Conservation (phyloP, 2,797 vertebrate species). For the Mallotus villosus region DNA sequence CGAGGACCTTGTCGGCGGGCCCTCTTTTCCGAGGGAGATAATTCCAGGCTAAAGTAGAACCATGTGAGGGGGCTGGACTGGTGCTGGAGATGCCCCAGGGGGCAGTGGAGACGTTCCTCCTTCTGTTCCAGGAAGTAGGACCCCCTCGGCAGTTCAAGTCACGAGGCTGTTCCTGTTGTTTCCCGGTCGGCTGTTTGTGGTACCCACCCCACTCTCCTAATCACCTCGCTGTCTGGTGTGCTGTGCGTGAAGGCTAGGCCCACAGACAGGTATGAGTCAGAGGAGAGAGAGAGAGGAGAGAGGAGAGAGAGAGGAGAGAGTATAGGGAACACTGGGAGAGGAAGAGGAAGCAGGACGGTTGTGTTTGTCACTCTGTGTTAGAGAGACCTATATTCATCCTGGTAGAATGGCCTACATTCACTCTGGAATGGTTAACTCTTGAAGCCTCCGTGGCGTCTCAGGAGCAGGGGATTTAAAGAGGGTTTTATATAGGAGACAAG, state of each 20-base stretch:
- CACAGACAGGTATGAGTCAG: too few relatives aligned
- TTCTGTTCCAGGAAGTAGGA: neutral
- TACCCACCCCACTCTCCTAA: too few relatives aligned
- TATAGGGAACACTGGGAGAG: neutral
- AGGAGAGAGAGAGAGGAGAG: too few relatives aligned
- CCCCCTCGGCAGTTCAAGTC: neutral
- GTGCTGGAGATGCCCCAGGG: neutral
- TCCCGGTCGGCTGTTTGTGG: too few relatives aligned
- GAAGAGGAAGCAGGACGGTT: neutral
- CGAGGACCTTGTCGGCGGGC: constrained; percentile 44
- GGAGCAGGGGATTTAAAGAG: neutral
- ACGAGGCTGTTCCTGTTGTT: too few relatives aligned
- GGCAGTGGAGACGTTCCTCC: neutral
- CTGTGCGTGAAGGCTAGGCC: too few relatives aligned
- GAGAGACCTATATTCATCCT: neutral
- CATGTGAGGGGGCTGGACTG: constrained; percentile 52
- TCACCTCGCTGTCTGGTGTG: too few relatives aligned
- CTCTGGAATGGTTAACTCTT: neutral
- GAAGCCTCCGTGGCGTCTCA: too few relatives aligned
- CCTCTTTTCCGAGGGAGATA: constrained; percentile 51
- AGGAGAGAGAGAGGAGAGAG: neutral
- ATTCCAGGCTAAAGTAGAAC: constrained; percentile 66
- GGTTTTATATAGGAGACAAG: neutral
- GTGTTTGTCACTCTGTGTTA: constrained; percentile 7
- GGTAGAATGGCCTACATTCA: neutral